Percentiles rank a stretch among this genome's conserved stretches.
Evolutionary conservation across 1,140 invertebrate species (phyloP).

Genomic region (Panagrolaimus sp.): DNA sequence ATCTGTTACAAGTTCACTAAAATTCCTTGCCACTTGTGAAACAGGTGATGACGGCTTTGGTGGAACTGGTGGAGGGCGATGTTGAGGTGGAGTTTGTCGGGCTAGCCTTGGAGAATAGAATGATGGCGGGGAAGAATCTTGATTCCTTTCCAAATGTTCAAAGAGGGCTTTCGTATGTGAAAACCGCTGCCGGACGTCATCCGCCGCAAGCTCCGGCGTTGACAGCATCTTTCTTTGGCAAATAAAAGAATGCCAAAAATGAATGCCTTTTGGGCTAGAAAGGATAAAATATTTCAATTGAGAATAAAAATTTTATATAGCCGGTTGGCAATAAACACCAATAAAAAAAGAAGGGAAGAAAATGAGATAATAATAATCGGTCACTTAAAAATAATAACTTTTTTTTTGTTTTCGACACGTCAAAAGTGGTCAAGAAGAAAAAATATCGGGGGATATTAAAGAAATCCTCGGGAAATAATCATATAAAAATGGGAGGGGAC

Average conservation of each 20-base stretch:
- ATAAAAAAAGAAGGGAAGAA: too few relatives aligned
- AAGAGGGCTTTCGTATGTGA: constrained; percentile 31
- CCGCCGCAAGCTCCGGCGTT: constrained; percentile 16
- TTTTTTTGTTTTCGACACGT: too few relatives aligned
- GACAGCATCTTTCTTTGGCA: constrained; percentile 5
- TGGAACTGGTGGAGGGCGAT: constrained; percentile 28
- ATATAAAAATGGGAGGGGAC: too few relatives aligned
- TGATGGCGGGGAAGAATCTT: constrained; percentile 27
- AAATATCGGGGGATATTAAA: too few relatives aligned
- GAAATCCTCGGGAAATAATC: too few relatives aligned
- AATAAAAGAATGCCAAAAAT: too few relatives aligned
- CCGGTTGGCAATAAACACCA: too few relatives aligned
- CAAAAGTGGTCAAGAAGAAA: too few relatives aligned
- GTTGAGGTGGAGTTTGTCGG: constrained; percentile 22
- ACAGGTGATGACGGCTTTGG: constrained; percentile 23
- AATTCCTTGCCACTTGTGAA: background rate
- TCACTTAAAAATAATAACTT: too few relatives aligned
- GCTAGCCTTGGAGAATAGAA: constrained; percentile 25
- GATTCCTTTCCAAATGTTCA: constrained; percentile 24
- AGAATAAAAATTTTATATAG: background rate
- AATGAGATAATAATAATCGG: too few relatives aligned
- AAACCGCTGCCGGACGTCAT: constrained; percentile 27
- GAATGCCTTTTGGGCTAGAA: background rate
- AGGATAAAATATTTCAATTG: background rate
- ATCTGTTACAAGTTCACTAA: constrained; percentile 15